A percentile compares a stretch with the other conserved stretches of the same genome.
phyloP scores from a whole-genome alignment of 2,888 invertebrate species.

The Lycaena phlaeas region DNA sequence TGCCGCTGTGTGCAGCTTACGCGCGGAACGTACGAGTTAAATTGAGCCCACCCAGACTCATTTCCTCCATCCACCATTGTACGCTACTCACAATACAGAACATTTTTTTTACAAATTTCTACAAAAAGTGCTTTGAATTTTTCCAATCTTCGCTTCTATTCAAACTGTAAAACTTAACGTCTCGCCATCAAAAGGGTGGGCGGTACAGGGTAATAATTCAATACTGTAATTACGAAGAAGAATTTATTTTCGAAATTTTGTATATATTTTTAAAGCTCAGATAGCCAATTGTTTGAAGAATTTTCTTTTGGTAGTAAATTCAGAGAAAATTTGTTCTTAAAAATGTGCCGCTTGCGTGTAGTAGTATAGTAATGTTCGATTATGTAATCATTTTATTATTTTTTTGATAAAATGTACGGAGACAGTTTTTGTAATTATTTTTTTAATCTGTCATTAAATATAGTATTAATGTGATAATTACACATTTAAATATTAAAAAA shows the following conservation, averaged over 20 bases:
- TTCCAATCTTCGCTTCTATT: constrained; percentile 69
- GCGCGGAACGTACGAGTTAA: constrained; percentile 50
- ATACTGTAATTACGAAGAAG: constrained; percentile 18
- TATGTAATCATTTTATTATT: too few species aligned
- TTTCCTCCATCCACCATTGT: constrained; percentile 68
- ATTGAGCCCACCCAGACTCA: constrained; percentile 70
- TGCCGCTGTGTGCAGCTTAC: constrained; percentile 26
- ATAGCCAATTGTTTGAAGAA: too few species aligned
- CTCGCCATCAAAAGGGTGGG: constrained; percentile 45
- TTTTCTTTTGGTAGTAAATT: neutral
- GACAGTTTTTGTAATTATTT: too few species aligned
- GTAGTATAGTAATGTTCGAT: too few species aligned
- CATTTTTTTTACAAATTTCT: constrained; percentile 67
- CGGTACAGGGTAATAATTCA: constrained; percentile 26
- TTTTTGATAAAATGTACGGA: too few species aligned
- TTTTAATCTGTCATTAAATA: too few species aligned
- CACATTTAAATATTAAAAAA: too few species aligned
- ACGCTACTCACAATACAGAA: constrained; percentile 69
- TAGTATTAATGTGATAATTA: too few species aligned
- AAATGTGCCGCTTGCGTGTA: too few species aligned
- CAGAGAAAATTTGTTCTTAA: too few species aligned
- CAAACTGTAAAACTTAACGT: constrained; percentile 62
- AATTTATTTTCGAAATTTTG: constrained; percentile 22
- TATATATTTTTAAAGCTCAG: neutral
- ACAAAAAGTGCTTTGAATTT: constrained; percentile 70